Base-by-base conservation (phyloP, 2,797 vertebrate species). In the Pangasius sanitwongsei region DNA sequence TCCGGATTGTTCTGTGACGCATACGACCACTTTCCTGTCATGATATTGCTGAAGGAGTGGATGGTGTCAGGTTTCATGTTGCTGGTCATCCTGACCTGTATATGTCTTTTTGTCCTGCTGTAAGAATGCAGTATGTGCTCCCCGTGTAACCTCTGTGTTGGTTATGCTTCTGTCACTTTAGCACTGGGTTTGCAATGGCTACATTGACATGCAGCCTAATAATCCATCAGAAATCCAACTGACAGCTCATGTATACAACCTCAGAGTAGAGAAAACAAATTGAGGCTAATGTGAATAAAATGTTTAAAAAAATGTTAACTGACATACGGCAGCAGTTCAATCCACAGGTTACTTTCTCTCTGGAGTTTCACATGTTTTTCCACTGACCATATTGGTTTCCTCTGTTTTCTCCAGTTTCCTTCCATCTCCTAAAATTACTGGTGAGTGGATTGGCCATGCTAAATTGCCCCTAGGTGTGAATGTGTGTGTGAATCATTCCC, bases 1-100 rank as follows among this genome's bases (percentile, higher is more conserved):
- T 87, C 82, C 23, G 31, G 85, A 92, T 90, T 88, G 87, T 90
- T 88, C 77, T 91, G 77, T 91, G 89, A 88, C 89, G 85, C 90
- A 88, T 83, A 77, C 55, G 78, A 53, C 89, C 6, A 41, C 70
- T 92, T 92, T 92, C 91, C 91, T 92, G 90, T 88, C 77, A 48
- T 85, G 92, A 92, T 91, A 86, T 69, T 44, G 65, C 28, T 18
- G 57, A 53, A 69, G 65, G 50, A 78, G 13, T 57, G 72, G 50
- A 88, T 81, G 80, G 83, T 77, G 89, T 91, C 85, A 48, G 77
- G 48, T 82, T 67, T 72, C 70, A 44, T 78, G 48, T 31, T 69
- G 85, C 25, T 50, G 23, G 85, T 75, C 57, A 61, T 65, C 44
- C 31, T 80, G 86, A 85, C 70, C 70, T 75, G 78, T n/a, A 25